phyloP scores from a whole-genome alignment of 2,113 vertebrate genomes.

The Syngnathoides biaculeatus region DNA sequence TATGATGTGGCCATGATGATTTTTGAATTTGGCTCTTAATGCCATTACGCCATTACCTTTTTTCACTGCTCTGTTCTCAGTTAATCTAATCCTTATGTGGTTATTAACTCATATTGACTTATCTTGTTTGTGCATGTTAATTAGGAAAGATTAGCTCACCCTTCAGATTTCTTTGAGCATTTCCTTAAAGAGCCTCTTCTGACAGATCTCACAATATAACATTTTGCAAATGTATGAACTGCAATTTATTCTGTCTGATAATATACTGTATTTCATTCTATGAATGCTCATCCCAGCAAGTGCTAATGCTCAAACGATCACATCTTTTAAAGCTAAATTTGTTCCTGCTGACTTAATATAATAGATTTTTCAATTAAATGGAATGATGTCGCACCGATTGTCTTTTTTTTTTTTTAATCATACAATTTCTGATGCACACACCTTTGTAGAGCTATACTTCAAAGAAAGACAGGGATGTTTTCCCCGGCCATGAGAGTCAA shows the following conservation, averaged over 20 bases:
- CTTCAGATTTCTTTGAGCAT: neutral
- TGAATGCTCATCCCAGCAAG: neutral
- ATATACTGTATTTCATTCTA: neutral
- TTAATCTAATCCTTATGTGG: neutral
- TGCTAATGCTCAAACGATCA: neutral
- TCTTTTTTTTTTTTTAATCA: neutral
- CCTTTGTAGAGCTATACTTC: constrained; percentile 16
- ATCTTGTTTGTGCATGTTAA: constrained; percentile 1
- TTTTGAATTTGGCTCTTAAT: neutral
- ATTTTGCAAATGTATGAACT: neutral
- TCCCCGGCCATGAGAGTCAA: neutral
- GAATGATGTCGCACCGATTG: neutral
- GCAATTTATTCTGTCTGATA: neutral
- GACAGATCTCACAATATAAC: neutral
- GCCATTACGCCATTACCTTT: neutral
- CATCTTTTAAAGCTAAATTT: neutral
- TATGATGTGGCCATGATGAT: neutral
- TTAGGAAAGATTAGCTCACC: neutral
- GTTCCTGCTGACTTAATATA: neutral
- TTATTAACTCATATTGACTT: neutral
- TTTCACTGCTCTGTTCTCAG: too few relatives aligned
- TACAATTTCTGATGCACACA: constrained; percentile 9
- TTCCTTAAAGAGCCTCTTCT: neutral
- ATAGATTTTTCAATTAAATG: constrained; percentile 6
- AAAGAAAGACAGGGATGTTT: neutral